Conservation (phyloP, 2,888 invertebrate species). For the Acronicta alni region DNA sequence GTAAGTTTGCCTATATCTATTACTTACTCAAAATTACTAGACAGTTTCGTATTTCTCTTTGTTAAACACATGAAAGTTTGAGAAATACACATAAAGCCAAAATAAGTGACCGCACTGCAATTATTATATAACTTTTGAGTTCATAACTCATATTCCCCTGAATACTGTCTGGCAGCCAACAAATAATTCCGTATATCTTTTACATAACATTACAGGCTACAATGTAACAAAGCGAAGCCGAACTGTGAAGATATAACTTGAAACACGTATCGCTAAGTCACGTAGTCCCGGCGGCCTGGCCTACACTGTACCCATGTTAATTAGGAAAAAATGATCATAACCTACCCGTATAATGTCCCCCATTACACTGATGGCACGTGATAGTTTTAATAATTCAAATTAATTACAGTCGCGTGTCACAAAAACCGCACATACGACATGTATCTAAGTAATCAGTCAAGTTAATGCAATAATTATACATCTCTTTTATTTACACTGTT, state of each 20-base stretch:
- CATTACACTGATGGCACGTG: constrained; percentile 49
- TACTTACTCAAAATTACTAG: no score
- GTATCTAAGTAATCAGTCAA: constrained; percentile 50
- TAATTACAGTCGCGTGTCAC: constrained; percentile 54
- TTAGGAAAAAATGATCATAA: constrained; percentile 49
- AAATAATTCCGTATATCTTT: constrained; percentile 41
- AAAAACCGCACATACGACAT: constrained; percentile 42
- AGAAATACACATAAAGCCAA: constrained; percentile 7
- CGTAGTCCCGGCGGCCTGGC: constrained; percentile 27
- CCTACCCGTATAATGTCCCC: constrained; percentile 56
- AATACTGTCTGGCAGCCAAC: constrained; percentile 36
- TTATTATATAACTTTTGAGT: constrained; percentile 20
- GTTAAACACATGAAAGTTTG: background rate
- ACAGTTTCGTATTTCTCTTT: no score
- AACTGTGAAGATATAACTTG: constrained; percentile 31
- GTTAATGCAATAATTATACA: constrained; percentile 48
- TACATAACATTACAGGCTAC: constrained; percentile 43
- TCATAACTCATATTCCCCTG: constrained; percentile 29
- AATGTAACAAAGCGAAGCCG: constrained; percentile 43
- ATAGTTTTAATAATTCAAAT: constrained; percentile 55
- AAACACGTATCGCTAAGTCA: constrained; percentile 37
- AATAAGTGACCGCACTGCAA: constrained; percentile 10
- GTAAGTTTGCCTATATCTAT: no score
- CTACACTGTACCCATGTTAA: constrained; percentile 44
- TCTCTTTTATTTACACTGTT: constrained; percentile 40